Evolutionary conservation across 92 coral and sea anemone species (phyloP).

Genomic region (Umimayanthus kanabou): DNA sequence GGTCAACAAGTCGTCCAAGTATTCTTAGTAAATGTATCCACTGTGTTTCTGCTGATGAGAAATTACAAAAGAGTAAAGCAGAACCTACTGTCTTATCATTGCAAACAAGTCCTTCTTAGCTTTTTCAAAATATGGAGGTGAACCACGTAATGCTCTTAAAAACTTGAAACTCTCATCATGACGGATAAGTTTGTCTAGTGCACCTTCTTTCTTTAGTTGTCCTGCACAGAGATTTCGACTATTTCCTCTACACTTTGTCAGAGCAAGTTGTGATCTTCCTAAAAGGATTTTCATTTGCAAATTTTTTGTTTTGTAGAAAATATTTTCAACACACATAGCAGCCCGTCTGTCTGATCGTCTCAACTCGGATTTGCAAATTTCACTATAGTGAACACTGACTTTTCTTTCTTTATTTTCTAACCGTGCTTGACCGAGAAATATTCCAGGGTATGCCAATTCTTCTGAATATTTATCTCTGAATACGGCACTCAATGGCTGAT

Average conservation of each 20-base stretch:
- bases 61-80: slow-evolving; percentile 15
- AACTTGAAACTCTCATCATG: slow-evolving; percentile 1
- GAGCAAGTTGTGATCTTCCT: not conserved
- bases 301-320: slow-evolving; percentile 2
- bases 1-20: slow-evolving; percentile 17
- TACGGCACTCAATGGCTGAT: no score
- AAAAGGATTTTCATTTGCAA: slow-evolving; percentile 16
- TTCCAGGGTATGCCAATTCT: not conserved
- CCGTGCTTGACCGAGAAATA: no score
- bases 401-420: no score
- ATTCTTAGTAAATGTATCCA: slow-evolving; percentile 31
- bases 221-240: not conserved
- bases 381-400: no score
- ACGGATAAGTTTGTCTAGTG: not conserved
- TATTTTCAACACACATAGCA: no score
- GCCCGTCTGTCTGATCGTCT: no score
- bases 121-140: not conserved
- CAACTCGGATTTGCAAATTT: no score
- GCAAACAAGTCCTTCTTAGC: not conserved
- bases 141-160: not conserved
- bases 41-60: not conserved
- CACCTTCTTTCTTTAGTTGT: not conserved
- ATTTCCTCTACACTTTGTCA: not conserved
- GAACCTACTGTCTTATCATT: slow-evolving; percentile 34
- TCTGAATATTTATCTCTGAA: no score